Base-by-base conservation (phyloP, 2,888 invertebrate genomes). In the Eurytoma californica region DNA sequence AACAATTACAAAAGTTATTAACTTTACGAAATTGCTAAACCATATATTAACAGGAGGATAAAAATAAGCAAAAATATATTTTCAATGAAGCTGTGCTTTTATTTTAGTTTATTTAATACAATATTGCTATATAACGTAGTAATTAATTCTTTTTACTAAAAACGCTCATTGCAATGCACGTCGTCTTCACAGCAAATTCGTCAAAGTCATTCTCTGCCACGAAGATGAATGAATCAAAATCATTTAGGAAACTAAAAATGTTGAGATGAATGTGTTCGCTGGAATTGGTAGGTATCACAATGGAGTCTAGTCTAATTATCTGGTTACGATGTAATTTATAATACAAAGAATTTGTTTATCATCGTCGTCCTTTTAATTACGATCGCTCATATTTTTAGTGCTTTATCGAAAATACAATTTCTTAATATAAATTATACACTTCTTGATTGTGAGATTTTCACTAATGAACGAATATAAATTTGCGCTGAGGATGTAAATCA, bases 301-400 rank as follows among this genome's bases (percentile, higher is more conserved):
- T 79, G 73, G 68, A 73, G 78, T 79, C 61, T 79, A 69, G 57
- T 79, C 68, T 78, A 63, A 73, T 51, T 79, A 72, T 72, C 67
- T 76, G 82, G 77, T 82, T 84, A 83, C 72, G 57, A 7, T 80
- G 74, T 82, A 69, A 72, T 72, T 77, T 82, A 86, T 83, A 72
- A 79, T 84, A 84, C 82, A 82, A 84, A 84, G 79, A 82, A 83
- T 79, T 79, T 78, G 75, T 72, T 79, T 82, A 66, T 85, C 77
- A 79, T 83, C 83, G 72, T 80, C 63, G 24, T 24, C 66, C 67
- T 20, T 81, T 80, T 80, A 24, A 68, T 72, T 72, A 72, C 58
- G 61, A 73, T 78, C 13, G 24, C 53, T 70, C 53, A 20, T 49
- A 49, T 30, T 18, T 20, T 74, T 20, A n/a, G 39, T 58, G 20